Percentiles rank a stretch among this genome's conserved stretches.
Conservation (phyloP, 2,888 invertebrate genomes). For the Zygaena filipendulae region DNA sequence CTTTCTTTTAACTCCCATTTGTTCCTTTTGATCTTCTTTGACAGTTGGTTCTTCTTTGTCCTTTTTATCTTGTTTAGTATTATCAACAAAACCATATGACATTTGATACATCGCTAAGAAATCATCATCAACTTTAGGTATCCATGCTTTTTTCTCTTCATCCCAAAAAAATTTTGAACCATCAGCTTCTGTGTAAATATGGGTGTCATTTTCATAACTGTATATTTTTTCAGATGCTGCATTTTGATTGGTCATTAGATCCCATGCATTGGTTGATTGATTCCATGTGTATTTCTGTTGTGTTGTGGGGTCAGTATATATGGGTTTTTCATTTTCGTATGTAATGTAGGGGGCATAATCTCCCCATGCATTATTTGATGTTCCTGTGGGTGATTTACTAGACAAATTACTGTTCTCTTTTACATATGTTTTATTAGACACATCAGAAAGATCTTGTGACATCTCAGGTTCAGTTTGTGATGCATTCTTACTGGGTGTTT, state of each 20-base stretch:
- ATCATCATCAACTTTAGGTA: constrained; percentile 96
- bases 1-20: constrained; percentile 61
- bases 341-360: constrained; percentile 71
- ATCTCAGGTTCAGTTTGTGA: not conserved
- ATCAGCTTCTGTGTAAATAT: constrained; percentile 86
- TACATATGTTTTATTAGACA: not conserved
- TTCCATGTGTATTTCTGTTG: constrained; percentile 76
- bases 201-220: constrained; percentile 80
- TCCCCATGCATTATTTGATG: constrained; percentile 29
- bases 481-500: not conserved
- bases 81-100: constrained; percentile 88
- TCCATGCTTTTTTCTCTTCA: constrained; percentile 90
- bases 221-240: constrained; percentile 53
- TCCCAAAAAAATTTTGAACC: constrained; percentile 95
- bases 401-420: constrained; percentile 6
- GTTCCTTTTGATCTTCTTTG: constrained; percentile 45
- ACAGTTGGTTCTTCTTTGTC: constrained; percentile 32
- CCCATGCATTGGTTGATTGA: constrained; percentile 59
- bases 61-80: constrained; percentile 41
- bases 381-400: constrained; percentile 6
- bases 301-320: constrained; percentile 79
- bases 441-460: not conserved
- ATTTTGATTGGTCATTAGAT: constrained; percentile 27
- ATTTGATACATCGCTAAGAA: constrained; percentile 97
- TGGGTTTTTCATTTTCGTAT: constrained; percentile 76